phyloP scores from a whole-genome alignment of 2,797 vertebrate species.

The Gallirallus australis region DNA sequence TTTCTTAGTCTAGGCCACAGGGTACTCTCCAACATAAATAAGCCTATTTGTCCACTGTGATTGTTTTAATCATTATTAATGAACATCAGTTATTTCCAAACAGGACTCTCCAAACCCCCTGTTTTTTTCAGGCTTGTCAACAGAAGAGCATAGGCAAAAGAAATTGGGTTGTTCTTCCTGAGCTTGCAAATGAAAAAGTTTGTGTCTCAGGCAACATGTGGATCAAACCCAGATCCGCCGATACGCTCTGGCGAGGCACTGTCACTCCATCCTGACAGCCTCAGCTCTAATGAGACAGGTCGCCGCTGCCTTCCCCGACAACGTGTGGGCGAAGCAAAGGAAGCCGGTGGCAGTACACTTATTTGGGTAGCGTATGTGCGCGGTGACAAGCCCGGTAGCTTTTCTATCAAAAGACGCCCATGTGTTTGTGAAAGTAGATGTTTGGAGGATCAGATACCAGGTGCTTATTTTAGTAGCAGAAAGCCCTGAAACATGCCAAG shows the following conservation, averaged over 20 bases:
- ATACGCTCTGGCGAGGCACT: background rate
- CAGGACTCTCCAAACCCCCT: background rate
- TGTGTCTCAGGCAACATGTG: accelerated
- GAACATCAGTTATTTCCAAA: background rate
- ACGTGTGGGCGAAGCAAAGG: background rate
- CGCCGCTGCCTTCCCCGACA: background rate
- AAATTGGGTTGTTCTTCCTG: background rate
- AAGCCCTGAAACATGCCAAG: slow-evolving; percentile 47
- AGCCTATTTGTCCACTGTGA: background rate
- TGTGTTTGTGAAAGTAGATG: slow-evolving; percentile 56
- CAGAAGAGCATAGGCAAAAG: background rate
- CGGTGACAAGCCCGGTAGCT: slow-evolving; percentile 39
- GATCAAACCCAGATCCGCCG: background rate
- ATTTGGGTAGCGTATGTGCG: background rate
- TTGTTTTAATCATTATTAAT: background rate
- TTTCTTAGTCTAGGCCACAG: background rate
- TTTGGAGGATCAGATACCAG: slow-evolving; percentile 63
- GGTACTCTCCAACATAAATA: background rate
- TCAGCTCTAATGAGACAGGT: background rate
- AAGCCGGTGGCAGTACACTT: background rate
- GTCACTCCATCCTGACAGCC: background rate
- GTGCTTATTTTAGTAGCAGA: slow-evolving; percentile 60
- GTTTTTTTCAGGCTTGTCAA: background rate
- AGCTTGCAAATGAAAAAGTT: background rate
- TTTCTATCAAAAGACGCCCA: slow-evolving; percentile 46